Conservation (phyloP, 2,113 vertebrate species). For the Calyptommatus sinebrachiatus region DNA sequence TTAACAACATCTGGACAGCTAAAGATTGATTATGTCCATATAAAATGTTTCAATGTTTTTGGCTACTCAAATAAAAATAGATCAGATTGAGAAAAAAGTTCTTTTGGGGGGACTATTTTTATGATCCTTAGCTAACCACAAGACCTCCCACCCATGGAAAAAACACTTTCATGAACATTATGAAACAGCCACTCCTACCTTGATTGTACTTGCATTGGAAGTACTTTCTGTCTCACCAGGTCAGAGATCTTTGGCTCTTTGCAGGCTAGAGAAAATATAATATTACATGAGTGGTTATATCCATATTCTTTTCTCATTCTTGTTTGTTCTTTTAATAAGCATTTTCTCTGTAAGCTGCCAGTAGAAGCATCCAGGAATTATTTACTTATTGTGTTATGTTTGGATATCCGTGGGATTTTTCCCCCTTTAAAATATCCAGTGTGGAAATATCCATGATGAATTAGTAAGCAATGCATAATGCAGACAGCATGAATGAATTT, state of each 20-base stretch:
- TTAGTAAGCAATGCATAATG: too few relatives aligned
- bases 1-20: too few relatives aligned
- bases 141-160: constrained; percentile 22
- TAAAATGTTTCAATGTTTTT: background rate
- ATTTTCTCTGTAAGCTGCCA: background rate
- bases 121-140: too few relatives aligned
- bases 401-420: too few relatives aligned
- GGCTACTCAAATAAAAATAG: background rate
- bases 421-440: too few relatives aligned
- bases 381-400: too few relatives aligned
- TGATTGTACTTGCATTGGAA: constrained; percentile 83
- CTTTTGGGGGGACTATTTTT: too few relatives aligned
- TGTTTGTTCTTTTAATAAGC: constrained; percentile 9
- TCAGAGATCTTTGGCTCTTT: constrained; percentile 94
- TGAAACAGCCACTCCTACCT: constrained; percentile 77
- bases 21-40: background rate
- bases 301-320: constrained; percentile 34
- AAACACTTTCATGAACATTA: constrained; percentile 40
- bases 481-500: too few relatives aligned
- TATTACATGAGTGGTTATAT: constrained; percentile 17
- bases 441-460: too few relatives aligned
- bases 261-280: constrained; percentile 79
- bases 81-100: too few relatives aligned
- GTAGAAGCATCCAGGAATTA: too few relatives aligned
- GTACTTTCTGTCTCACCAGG: constrained; percentile 87